These are phyloP conservation scores for Lagopus leucura DNA, from an alignment of 2,113 vertebrate species.

Conservation along the genomic window DNA sequence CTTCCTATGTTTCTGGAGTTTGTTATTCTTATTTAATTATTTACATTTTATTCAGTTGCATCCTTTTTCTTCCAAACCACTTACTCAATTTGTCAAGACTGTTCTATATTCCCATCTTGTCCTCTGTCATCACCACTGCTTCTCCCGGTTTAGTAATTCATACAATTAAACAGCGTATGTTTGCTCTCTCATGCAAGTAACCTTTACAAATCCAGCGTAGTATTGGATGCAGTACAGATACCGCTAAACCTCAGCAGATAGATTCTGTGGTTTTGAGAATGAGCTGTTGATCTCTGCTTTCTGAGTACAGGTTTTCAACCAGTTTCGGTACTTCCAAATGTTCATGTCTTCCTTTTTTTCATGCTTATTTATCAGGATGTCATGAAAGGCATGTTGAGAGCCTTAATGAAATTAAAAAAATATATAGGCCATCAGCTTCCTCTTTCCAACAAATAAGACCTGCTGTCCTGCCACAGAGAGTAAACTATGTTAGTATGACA, in stretches of 20 bases:
- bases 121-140: constrained; percentile 23
- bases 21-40: neutral
- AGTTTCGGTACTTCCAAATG: neutral
- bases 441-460: neutral
- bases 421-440: neutral
- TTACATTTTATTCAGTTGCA: neutral
- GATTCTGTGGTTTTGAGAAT: neutral
- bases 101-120: constrained; percentile 11
- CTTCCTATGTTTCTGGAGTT: neutral
- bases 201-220: constrained; percentile 12
- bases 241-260: neutral
- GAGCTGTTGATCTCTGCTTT: neutral
- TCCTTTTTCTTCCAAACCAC: neutral
- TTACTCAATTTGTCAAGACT: constrained; percentile 9
- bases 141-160: constrained; percentile 8
- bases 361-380: neutral
- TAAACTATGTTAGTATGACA: neutral
- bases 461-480: neutral
- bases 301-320: neutral
- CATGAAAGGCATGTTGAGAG: neutral
- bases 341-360: neutral
- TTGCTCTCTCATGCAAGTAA: neutral
- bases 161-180: neutral
- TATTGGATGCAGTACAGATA: neutral
- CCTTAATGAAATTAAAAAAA: neutral